Percentiles rank a stretch among this genome's conserved stretches.
Conservation (phyloP, 1,140 invertebrate species). For the Manduca sexta region DNA sequence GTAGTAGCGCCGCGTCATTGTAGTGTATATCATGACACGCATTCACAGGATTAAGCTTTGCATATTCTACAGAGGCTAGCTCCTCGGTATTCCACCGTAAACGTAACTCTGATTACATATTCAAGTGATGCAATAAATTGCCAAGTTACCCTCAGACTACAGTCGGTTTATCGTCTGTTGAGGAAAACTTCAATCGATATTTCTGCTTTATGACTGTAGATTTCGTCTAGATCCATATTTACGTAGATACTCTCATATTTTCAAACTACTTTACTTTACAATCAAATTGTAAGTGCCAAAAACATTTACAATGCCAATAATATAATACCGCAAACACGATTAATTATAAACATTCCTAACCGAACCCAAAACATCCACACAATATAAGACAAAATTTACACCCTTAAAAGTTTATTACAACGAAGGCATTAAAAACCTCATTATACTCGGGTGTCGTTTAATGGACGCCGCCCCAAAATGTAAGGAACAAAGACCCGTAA, state of each 20-base stretch:
- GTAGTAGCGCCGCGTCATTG: constrained; percentile 1
- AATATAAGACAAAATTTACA: too few relatives aligned
- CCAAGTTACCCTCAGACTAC: constrained; percentile 12
- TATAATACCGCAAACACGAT: too few relatives aligned
- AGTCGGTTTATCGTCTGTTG: neutral
- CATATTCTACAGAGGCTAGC: constrained; percentile 18
- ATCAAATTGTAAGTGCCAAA: too few relatives aligned
- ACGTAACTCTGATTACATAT: constrained; percentile 20
- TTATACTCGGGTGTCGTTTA: too few relatives aligned
- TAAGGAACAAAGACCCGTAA: neutral
- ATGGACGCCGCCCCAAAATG: neutral
- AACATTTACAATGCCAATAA: too few relatives aligned
- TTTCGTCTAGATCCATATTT: too few relatives aligned
- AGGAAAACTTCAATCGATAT: neutral
- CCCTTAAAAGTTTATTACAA: too few relatives aligned
- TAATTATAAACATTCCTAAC: too few relatives aligned
- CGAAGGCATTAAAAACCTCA: too few relatives aligned
- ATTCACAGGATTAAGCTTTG: constrained; percentile 26
- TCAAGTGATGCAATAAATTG: constrained; percentile 26
- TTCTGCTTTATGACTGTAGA: neutral
- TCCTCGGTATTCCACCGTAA: constrained; percentile 1
- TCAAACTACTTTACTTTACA: too few relatives aligned
- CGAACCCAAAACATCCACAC: too few relatives aligned
- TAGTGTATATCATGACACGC: constrained; percentile 17
- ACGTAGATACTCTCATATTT: too few relatives aligned